These are phyloP conservation scores for Loris lydekkerianus DNA, from an alignment of 2,797 vertebrate species.

Conservation along the genomic window DNA sequence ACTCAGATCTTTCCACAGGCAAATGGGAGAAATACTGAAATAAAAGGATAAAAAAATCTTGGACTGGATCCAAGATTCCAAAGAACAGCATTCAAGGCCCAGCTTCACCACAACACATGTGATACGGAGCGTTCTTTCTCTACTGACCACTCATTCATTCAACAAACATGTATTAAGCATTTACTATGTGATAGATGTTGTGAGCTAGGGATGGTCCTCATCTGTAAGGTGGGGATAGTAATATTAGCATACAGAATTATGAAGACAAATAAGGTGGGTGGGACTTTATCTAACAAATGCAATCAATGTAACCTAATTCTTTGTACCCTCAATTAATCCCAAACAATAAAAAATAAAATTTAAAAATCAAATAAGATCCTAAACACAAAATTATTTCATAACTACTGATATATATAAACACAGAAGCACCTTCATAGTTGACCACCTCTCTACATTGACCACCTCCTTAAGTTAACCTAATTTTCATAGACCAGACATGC, in stretches of 20 bases:
- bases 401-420: neutral
- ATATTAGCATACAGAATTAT: neutral
- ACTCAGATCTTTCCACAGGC: neutral
- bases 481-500: no score
- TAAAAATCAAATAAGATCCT: neutral
- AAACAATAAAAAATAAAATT: no score
- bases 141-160: neutral
- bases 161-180: neutral
- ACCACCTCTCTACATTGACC: no score
- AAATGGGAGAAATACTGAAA: slow-evolving; percentile 14
- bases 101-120: neutral
- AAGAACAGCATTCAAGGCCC: neutral
- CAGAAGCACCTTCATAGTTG: no score
- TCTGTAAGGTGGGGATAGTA: neutral
- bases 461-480: no score
- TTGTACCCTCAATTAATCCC: no score
- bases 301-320: no score
- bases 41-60: neutral
- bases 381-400: neutral
- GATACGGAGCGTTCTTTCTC: neutral
- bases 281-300: no score
- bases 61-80: neutral
- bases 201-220: neutral
- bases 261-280: neutral
- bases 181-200: neutral